Evolutionary conservation across 2,797 vertebrate genomes (phyloP).

Genomic region (Denticeps clupeoides): DNA sequence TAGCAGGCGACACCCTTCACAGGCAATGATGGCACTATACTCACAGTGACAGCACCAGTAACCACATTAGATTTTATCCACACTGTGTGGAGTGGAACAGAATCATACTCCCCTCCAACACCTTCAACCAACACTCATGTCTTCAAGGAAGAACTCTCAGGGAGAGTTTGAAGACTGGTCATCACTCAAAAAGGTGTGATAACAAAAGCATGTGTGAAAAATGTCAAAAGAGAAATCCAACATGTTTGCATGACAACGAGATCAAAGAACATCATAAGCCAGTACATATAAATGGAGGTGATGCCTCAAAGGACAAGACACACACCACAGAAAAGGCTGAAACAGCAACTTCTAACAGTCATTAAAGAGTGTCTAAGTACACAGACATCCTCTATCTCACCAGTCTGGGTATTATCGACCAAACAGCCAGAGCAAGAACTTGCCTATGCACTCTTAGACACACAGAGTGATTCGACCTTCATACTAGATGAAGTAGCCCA

Average conservation of each 20-base stretch:
- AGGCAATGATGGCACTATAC: conserved; percentile 1
- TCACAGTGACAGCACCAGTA: not conserved
- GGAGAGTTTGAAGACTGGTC: conserved; percentile 16
- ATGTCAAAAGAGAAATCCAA: conserved; percentile 20
- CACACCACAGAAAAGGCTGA: not conserved
- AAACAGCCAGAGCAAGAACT: conserved; percentile 11
- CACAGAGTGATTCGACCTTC: conserved; percentile 11
- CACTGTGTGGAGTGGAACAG: not conserved
- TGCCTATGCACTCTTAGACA: conserved; percentile 15
- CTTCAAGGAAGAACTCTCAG: no score
- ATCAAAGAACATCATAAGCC: conserved; percentile 6
- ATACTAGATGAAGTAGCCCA: conserved; percentile 1
- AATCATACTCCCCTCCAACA: not conserved
- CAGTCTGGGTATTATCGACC: conserved; percentile 16
- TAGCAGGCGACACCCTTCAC: conserved; percentile 5
- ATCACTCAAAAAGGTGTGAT: conserved; percentile 14
- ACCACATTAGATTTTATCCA: not conserved
- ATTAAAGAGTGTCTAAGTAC: conserved; percentile 1
- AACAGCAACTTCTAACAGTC: conserved; percentile 13
- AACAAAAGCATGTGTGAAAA: conserved; percentile 18
- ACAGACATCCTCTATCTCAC: conserved; percentile 13
- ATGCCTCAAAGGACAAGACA: not conserved
- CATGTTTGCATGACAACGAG: conserved; percentile 20
- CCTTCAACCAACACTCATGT: not conserved
- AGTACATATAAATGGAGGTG: not conserved